Base-by-base conservation (phyloP, 1,140 invertebrate species). In the Dendroctonus ponderosae region DNA sequence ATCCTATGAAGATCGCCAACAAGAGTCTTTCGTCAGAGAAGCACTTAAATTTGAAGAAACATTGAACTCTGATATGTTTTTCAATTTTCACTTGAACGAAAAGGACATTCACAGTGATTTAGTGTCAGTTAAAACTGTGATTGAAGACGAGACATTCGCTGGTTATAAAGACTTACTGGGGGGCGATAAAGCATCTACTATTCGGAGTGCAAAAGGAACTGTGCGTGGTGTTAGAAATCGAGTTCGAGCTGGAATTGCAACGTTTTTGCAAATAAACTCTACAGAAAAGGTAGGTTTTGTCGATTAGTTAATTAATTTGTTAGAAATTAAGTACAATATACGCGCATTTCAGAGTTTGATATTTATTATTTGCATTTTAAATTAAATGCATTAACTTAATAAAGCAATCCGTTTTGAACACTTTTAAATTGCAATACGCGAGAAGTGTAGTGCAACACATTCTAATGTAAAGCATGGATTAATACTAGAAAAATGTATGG, bases 181-280 rank as follows among this genome's bases (percentile, higher is more conserved):
- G 75, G 85, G 86, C 75, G 83, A 84, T 59, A 76, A 80, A 52
- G 80, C 85, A n/a, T 83, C 86, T 5, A 91, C 91, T 56, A 94
- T 95, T 75, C 84, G 87, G 70, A 97, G 94, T 82, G 87, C 90
- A 66, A 92, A 91, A 77, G 94, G 94, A 40, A 96, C 93, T 3
- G 91, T 97, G 61, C 84, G 94, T 14, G 94, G 94, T 52, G 93
- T 96, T 51, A 94, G 93, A 81, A 97, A 97, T 82, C 85, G 94
- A 72, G 95, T 98, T 26, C 82, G 93, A 71, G 93, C 93, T 56
- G 94, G 94, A 67, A 97, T 97, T 72, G 93, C 91, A 11, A 96
- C 94, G 5, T 97, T 97, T 79, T 84, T 96, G 11, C 90, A 92
- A 74, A 88, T 91, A 71, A 89, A 89, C 70, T 84, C 83, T 68